Evolutionary conservation across 1,140 invertebrate species (phyloP), one percentile per base, ranked within the genome.

Genomic region (Goniozus legneri): DNA sequence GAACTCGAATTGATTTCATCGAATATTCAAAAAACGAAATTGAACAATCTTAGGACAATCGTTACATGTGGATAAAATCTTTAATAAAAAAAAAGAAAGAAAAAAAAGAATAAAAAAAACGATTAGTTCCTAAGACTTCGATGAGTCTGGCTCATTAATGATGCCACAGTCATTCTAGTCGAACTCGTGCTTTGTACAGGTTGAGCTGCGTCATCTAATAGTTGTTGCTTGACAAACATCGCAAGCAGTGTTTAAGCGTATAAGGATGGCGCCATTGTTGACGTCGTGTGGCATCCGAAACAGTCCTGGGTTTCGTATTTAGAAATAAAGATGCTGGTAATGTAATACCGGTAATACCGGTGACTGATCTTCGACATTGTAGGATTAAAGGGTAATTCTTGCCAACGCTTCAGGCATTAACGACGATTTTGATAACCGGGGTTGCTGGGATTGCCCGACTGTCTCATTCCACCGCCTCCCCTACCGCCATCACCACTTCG

Each of bases 401-500:
- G n/a, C 44, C 39, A 32, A 12, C 20, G 32, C 24, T 24, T 14
- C 19, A 16, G 24, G 2, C 55, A 56, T 72, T 73, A 75, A 60
- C 73, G 73, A 40, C 73, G 70, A 37, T 62, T 73, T 31, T 69
- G 60, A 21, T 73, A 75, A 19, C 58, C 69, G 4, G 67, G 54
- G 24, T 70, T 73, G 27, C 56, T 59, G 14, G 67, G 66, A 38
- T 71, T 71, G 16, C 69, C 52, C 0, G 67, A 56, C 14, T 73
- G 71, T 51, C 73, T 58, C 54, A 75, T 67, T 14, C 70, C 67
- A 40, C 71, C 73, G 15, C 69, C 64, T 10, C 67, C 67, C 55
- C 75, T 67, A 18, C 65, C 62, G 18, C 71, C 64, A 12, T 76
- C 76, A 12, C 71, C 73, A 16, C 75, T 69, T 30, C 73, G 69